Base-by-base conservation (phyloP, 2,797 vertebrate species). In the Scleropages formosus region DNA sequence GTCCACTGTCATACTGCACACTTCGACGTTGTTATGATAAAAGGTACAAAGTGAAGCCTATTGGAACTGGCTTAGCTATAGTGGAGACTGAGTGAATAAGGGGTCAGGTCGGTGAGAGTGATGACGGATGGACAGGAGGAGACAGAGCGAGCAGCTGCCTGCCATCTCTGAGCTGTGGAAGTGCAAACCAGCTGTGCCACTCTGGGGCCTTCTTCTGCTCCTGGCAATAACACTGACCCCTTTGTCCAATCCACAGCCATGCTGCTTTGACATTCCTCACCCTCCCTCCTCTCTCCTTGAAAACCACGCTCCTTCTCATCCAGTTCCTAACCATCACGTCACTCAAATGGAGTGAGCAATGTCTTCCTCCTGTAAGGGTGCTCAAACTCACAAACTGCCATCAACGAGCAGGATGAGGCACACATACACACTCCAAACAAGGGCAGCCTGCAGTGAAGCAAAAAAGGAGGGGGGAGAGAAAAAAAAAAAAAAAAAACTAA, bases 141-240 rank as follows among this genome's bases (percentile, higher is more conserved):
- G 27, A 10, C 65, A 31, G 82, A 75, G 77, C 63, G 47, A 84
- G 78, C 83, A 87, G 85, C 80, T 85, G 85, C 81, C 82, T 84
- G 84, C 82, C 77, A 82, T 86, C 81, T 84, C 78, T 79, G 85
- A 77, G 80, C 78, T 78, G 74, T 87, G 81, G 85, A 89, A 90
- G 91, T 88, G 82, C 84, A 87, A 90, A 88, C 85, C 89, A 90
- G 89, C 86, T 88, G 86, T 84, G 83, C 83, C 79, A 83, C 86
- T 83, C 78, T 74, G 80, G 61, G 69, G 78, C 78, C 74, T 77
- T 81, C 79, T 85, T 44, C 81, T 81, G 78, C 81, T 74, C 68
- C 64, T 78, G 73, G 77, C 79, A 80, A 89, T 87, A 89, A 89
- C 83, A 91, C 82, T 82, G 82, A 46, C 56, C 74, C 80, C 81